phyloP scores from a whole-genome alignment of 1,140 invertebrate species.

The Pogonomyrmex californicus region DNA sequence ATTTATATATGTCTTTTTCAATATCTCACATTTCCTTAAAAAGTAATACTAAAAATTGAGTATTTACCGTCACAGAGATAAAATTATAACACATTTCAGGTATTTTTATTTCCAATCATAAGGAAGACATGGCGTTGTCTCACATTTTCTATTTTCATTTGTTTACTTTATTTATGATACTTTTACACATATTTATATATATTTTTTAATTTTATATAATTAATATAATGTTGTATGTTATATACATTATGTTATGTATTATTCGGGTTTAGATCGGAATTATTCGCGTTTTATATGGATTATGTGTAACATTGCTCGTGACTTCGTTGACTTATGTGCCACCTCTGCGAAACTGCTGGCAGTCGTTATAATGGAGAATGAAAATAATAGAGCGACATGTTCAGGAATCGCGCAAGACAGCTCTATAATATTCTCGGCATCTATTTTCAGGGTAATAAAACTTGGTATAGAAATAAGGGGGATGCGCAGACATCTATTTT shows the following conservation, averaged over 20 bases:
- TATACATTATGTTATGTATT: background rate
- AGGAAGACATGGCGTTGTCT: background rate
- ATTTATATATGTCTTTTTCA: background rate
- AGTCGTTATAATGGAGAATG: constrained; percentile 40
- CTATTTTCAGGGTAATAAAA: constrained; percentile 51
- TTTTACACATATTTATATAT: background rate
- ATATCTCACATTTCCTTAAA: background rate
- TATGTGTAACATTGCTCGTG: background rate
- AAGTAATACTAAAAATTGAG: background rate
- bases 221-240: background rate
- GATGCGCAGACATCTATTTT: constrained; percentile 41
- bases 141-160: background rate
- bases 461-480: constrained; percentile 22
- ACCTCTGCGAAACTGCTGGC: constrained; percentile 6
- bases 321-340: constrained; percentile 24
- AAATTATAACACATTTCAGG: background rate
- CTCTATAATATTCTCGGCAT: constrained; percentile 7
- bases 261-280: background rate
- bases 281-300: constrained; percentile 12
- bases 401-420: constrained; percentile 41
- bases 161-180: too few relatives aligned
- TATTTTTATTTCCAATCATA: background rate
- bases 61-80: background rate
- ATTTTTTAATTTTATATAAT: background rate
- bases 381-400: constrained; percentile 40